These are phyloP conservation scores for Thymelicus lineola DNA, from an alignment of 2,888 invertebrate species.

Conservation along the genomic window DNA sequence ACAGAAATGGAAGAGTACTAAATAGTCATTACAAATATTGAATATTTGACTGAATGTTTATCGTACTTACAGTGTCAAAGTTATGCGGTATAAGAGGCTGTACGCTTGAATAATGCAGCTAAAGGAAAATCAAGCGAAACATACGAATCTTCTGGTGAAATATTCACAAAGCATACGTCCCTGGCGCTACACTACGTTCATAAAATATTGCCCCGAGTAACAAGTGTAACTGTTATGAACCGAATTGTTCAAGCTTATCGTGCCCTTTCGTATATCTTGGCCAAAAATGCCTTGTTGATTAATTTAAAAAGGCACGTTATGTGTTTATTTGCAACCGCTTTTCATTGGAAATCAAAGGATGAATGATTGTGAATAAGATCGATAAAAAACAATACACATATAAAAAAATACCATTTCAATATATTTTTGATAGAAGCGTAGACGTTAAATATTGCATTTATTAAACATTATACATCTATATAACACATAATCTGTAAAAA, in stretches of 20 bases:
- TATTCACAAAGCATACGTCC: conserved; percentile 46
- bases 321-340: no score
- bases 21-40: no score
- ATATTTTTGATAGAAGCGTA: no score
- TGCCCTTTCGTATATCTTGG: conserved; percentile 48
- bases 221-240: conserved; percentile 55
- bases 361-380: no score
- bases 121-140: conserved; percentile 16
- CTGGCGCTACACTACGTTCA: conserved; percentile 38
- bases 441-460: no score
- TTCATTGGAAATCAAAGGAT: no score
- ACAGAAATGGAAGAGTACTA: no score
- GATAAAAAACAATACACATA: no score
- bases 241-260: conserved; percentile 49
- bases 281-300: background rate
- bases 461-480: no score
- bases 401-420: no score
- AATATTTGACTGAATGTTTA: background rate
- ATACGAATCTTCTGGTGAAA: conserved; percentile 22
- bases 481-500: no score
- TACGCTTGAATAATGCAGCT: conserved; percentile 2
- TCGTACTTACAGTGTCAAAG: background rate
- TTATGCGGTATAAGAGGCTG: background rate
- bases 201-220: conserved; percentile 56
- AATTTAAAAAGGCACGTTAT: background rate